A percentile compares a stretch with the other conserved stretches of the same genome.
These are phyloP conservation scores for Ambastaia sidthimunki DNA, from an alignment of 2,797 vertebrate species.

Conservation along the genomic window DNA sequence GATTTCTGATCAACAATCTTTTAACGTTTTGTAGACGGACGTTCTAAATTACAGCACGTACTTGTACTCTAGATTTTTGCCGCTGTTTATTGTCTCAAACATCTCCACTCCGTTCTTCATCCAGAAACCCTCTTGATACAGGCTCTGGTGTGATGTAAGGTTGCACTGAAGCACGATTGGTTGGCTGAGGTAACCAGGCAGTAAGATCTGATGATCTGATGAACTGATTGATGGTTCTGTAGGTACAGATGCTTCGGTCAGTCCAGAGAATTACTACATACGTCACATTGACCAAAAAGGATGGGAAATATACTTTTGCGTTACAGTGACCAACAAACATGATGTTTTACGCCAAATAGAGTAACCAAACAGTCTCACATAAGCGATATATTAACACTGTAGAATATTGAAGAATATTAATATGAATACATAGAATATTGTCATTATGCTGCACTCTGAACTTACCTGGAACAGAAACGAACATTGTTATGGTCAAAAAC, in stretches of 20 bases:
- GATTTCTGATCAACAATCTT: too few species aligned
- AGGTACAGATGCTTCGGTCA: conserved; percentile 63
- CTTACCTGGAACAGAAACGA: conserved; percentile 11
- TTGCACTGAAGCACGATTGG: conserved; percentile 89
- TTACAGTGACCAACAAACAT: background rate
- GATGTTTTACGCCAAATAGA: background rate
- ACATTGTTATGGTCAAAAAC: conserved; percentile 8
- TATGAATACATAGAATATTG: too few species aligned
- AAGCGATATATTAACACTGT: too few species aligned
- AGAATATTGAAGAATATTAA: too few species aligned
- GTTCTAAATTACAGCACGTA: conserved; percentile 63
- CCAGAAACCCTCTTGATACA: conserved; percentile 84
- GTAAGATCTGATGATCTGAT: conserved; percentile 86
- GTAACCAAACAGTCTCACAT: background rate
- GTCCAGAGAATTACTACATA: conserved; percentile 49
- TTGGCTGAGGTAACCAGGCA: conserved; percentile 58
- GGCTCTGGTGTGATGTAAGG: conserved; percentile 81
- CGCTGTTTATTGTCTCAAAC: conserved; percentile 70
- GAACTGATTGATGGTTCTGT: conserved; percentile 88
- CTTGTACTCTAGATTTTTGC: conserved; percentile 84
- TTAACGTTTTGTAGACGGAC: too few species aligned
- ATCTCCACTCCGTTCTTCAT: conserved; percentile 93
- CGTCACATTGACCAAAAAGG: conserved; percentile 18
- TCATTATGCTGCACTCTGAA: too few species aligned
- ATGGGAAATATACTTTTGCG: background rate